Evolutionary conservation across 2,797 vertebrate genomes (phyloP).

Genomic region (Hirundo rustica): DNA sequence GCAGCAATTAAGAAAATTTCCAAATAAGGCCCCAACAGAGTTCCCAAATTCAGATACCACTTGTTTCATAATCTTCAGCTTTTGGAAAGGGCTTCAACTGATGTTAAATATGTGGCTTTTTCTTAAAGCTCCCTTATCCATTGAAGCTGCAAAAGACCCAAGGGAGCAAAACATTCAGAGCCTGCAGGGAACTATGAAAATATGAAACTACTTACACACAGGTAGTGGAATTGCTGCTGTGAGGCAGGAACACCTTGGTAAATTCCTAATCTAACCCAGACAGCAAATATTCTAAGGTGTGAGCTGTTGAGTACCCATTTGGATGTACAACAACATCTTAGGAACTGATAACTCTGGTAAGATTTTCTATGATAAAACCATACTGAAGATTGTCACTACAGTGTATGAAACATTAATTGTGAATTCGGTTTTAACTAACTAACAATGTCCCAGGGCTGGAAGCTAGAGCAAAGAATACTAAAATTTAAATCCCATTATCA

Average conservation of each 20-base stretch:
- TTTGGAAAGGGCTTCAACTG: neutral
- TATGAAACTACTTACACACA: neutral
- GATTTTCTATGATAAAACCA: neutral
- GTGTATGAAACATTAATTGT: neutral
- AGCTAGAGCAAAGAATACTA: neutral
- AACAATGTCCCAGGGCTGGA: neutral
- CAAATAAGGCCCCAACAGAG: neutral
- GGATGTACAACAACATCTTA: neutral
- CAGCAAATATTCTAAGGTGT: neutral
- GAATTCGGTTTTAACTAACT: neutral
- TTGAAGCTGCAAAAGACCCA: neutral
- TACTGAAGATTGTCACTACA: neutral
- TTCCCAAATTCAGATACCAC: neutral
- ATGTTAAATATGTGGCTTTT: neutral
- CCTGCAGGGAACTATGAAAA: neutral
- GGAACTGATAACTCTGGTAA: neutral
- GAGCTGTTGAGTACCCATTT: neutral
- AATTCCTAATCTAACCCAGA: neutral
- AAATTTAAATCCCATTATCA: neutral
- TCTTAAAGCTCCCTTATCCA: neutral
- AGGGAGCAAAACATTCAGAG: neutral
- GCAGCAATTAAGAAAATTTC: neutral
- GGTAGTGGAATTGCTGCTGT: neutral
- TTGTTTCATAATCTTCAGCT: neutral
- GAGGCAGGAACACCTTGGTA: neutral